Percentiles rank a stretch among this genome's conserved stretches.
These are phyloP conservation scores for Malurus alboscapulatus DNA, from an alignment of 2,113 vertebrate species.

Conservation along the genomic window DNA sequence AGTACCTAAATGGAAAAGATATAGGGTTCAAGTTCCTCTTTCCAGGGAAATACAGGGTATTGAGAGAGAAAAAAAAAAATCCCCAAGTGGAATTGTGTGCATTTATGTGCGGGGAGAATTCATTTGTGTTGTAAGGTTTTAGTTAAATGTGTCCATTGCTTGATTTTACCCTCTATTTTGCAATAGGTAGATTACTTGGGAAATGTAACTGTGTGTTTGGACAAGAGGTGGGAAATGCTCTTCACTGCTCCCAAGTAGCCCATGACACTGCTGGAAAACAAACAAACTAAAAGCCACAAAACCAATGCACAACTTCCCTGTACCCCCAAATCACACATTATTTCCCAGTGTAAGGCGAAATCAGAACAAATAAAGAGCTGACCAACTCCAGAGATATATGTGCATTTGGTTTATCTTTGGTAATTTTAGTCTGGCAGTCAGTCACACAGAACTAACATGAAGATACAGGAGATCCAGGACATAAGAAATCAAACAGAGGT, in stretches of 20 bases:
- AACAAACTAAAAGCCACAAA: neutral
- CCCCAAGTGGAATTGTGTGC: neutral
- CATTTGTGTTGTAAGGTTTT: neutral
- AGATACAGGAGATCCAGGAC: neutral
- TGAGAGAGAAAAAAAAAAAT: neutral
- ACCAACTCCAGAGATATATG: neutral
- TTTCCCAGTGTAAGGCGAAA: neutral
- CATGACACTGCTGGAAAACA: neutral
- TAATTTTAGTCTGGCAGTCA: neutral
- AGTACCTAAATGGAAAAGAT: neutral
- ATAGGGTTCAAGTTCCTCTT: neutral
- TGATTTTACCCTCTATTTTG: neutral
- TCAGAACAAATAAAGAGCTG: neutral
- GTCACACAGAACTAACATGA: neutral
- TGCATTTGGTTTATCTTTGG: neutral
- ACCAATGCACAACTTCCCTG: accelerated
- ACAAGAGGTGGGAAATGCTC: neutral
- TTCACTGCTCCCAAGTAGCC: neutral
- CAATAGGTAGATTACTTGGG: neutral
- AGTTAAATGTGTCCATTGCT: neutral
- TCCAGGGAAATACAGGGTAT: neutral
- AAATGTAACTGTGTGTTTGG: neutral
- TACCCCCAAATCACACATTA: neutral
- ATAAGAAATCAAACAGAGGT: neutral
- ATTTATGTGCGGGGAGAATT: accelerated